Conservation (phyloP, 1,140 invertebrate genomes). For the Ooceraea biroi region DNA sequence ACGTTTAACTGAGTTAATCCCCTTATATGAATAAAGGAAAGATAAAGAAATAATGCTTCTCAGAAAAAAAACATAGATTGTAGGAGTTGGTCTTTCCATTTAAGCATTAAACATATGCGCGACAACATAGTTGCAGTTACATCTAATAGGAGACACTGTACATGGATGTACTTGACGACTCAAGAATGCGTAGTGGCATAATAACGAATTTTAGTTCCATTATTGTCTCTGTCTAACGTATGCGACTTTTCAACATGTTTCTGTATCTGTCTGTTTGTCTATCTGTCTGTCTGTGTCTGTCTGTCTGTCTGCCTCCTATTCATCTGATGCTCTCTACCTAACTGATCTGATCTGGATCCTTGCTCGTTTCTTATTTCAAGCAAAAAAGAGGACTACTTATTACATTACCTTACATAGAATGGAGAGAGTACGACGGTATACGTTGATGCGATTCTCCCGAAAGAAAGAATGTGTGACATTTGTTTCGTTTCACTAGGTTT, state of each 20-base stretch:
- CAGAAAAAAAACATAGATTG: neutral
- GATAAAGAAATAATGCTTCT: too few relatives aligned
- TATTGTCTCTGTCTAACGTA: conserved; percentile 73
- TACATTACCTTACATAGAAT: conserved; percentile 33
- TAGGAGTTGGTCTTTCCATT: neutral
- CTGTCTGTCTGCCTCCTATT: conserved; percentile 71
- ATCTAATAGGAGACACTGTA: conserved; percentile 45
- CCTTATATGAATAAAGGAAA: too few relatives aligned
- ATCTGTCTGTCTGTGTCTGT: conserved; percentile 76
- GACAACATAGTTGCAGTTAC: conserved; percentile 21
- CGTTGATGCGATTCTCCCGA: conserved; percentile 16
- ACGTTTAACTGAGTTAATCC: too few relatives aligned
- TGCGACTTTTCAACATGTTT: conserved; percentile 65
- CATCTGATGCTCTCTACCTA: conserved; percentile 68
- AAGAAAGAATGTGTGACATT: conserved; percentile 48
- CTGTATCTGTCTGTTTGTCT: conserved; percentile 71
- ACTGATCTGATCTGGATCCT: conserved; percentile 68
- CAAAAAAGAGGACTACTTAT: conserved; percentile 55
- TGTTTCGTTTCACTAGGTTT: conserved; percentile 57
- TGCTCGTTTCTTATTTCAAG: conserved; percentile 71
- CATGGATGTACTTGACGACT: conserved; percentile 67
- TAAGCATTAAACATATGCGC: neutral
- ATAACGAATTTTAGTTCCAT: conserved; percentile 68
- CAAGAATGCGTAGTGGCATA: conserved; percentile 74
- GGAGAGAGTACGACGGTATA: conserved; percentile 42